Evolutionary conservation across 2,888 invertebrate species (phyloP), one percentile per base, ranked within the genome.

Genomic region (Lasioglossum pauxillum): DNA sequence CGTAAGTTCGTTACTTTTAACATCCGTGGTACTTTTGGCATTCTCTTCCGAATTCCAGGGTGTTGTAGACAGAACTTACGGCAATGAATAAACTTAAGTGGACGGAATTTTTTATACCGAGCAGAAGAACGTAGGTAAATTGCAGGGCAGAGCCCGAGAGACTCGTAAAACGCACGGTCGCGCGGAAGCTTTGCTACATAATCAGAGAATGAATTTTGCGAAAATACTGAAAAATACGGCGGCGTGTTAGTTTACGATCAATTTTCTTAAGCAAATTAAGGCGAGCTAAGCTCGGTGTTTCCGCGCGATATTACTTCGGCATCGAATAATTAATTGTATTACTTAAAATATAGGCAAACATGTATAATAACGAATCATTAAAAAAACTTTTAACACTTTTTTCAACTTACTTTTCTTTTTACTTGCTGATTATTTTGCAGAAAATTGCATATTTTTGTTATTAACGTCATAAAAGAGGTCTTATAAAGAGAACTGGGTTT

Each of bases 161-260:
- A 74, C 84, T 82, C 84, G 27, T 89, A 85, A 89, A 89, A 78
- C 60, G 19, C 49, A 80, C 31, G 60, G 60, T 53, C 71, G 64
- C 80, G 74, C 83, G 80, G 82, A 87, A 85, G 72, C 64, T 46
- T 44, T 44, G 72, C 53, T 71, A 72, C 69, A 57, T 89, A 84
- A 88, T 84, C 64, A 41, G 23, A 12, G 14, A 64, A 41, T 19
- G 69, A 81, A 81, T 84, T 78, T 83, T 78, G 35, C 53, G 69
- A 71, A 79, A 80, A 82, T 67, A 80, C 53, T 80, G 75, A 82
- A 82, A 67, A 53, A 57, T 31, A 75, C 67, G 53, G 57, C 16
- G 41, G n/a, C 46, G 35, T 19, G 44, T 73, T 75, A 44, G 64
- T 81, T 88, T 77, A 81, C 31, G 49, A 67, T 49, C 76, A 41